These are phyloP conservation scores for Papilio helenus DNA, from an alignment of 1,140 invertebrate species.

Conservation along the genomic window DNA sequence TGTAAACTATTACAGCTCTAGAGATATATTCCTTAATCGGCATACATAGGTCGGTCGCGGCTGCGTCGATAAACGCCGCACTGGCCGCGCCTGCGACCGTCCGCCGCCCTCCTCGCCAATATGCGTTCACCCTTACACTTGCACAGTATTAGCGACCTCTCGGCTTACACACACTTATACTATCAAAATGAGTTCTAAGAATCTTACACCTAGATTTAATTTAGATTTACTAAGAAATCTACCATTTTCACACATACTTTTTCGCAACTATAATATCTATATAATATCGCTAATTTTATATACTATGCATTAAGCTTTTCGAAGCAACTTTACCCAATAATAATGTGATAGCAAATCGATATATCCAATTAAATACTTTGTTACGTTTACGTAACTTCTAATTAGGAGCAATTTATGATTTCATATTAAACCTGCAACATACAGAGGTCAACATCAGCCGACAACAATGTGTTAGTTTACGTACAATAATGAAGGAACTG, in stretches of 20 bases:
- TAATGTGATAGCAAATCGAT: neutral
- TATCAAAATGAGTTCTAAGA: slow-evolving; percentile 5
- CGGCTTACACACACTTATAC: neutral
- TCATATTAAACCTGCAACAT: slow-evolving; percentile 7
- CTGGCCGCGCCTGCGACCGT: slow-evolving; percentile 46
- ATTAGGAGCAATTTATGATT: slow-evolving; percentile 4
- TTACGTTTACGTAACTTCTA: slow-evolving; percentile 26
- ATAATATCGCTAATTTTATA: neutral
- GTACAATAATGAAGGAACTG: neutral
- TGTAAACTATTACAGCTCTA: slow-evolving; percentile 43
- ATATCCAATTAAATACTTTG: slow-evolving; percentile 21
- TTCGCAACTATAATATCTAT: neutral
- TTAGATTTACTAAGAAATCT: neutral
- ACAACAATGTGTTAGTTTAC: slow-evolving; percentile 25
- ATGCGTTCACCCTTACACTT: slow-evolving; percentile 43
- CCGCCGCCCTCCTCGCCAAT: slow-evolving; percentile 46
- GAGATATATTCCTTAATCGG: slow-evolving; percentile 60
- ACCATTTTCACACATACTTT: neutral
- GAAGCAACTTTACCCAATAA: neutral
- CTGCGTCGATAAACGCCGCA: slow-evolving; percentile 57
- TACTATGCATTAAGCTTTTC: neutral
- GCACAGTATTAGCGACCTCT: slow-evolving; percentile 16
- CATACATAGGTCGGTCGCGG: slow-evolving; percentile 53
- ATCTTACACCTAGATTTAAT: neutral
- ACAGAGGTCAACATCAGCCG: slow-evolving; percentile 20